Percentiles rank a stretch among this genome's conserved stretches.
Evolutionary conservation across 2,888 invertebrate species (phyloP).

Genomic region (Polyommatus iphigenia): DNA sequence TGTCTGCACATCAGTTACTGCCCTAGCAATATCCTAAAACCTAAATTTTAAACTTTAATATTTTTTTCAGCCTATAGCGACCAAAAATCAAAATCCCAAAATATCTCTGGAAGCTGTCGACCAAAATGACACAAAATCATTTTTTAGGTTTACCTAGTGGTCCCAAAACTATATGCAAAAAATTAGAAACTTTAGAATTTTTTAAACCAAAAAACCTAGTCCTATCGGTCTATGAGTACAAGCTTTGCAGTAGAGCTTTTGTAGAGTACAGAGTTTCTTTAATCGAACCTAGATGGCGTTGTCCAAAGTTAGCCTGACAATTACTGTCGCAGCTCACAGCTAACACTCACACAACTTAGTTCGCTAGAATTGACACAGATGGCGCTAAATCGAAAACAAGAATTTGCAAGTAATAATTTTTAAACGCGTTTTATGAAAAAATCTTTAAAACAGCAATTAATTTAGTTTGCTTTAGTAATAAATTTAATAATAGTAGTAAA

Average conservation of each 20-base stretch:
- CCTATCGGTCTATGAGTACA: no score
- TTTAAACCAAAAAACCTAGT: no score
- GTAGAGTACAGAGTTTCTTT: not conserved
- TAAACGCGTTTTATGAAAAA: not conserved
- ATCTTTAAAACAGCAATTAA: not conserved
- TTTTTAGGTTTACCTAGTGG: no score
- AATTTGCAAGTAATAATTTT: not conserved
- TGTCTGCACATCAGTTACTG: no score
- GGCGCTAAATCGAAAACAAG: not conserved
- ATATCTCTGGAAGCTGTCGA: no score
- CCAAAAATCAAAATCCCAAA: no score
- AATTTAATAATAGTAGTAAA: not conserved
- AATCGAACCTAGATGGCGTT: not conserved
- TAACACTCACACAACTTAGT: not conserved
- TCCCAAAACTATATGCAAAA: no score
- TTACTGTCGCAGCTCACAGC: not conserved
- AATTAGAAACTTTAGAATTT: no score
- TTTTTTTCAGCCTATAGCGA: no score
- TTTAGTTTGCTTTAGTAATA: not conserved
- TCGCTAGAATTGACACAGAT: not conserved
- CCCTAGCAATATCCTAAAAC: no score
- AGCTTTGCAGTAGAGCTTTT: not conserved
- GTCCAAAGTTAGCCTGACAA: not conserved
- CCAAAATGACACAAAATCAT: no score
- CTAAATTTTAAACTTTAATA: no score